phyloP scores from a whole-genome alignment of 2,888 invertebrate genomes.

The Hirtodrosophila alboralis region DNA sequence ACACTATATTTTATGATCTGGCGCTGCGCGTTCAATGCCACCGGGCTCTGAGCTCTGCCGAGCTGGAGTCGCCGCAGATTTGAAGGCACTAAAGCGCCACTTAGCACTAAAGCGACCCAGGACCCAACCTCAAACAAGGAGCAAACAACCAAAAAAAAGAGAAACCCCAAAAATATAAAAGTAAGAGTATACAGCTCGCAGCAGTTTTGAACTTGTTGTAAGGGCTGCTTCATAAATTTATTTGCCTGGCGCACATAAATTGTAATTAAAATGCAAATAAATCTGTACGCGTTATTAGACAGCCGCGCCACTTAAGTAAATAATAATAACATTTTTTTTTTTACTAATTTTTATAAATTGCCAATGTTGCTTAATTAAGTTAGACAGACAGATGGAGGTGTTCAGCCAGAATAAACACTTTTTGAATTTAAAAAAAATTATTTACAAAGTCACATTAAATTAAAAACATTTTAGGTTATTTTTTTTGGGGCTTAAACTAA shows the following conservation, averaged over 20 bases:
- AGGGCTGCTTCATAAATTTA: slow-evolving; percentile 46
- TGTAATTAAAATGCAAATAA: slow-evolving; percentile 77
- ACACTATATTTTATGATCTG: slow-evolving; percentile 65
- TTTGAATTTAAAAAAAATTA: no score
- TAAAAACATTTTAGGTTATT: no score
- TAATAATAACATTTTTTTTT: slow-evolving; percentile 29
- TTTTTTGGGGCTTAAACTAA: no score
- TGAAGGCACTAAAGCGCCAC: slow-evolving; percentile 76
- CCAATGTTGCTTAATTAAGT: not conserved
- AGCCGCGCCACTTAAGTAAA: slow-evolving; percentile 34
- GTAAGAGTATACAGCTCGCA: not conserved
- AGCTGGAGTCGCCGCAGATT: slow-evolving; percentile 67
- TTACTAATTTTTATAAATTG: slow-evolving; percentile 64
- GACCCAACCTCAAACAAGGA: slow-evolving; percentile 20
- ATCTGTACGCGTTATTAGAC: slow-evolving; percentile 59
- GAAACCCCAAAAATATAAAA: slow-evolving; percentile 3
- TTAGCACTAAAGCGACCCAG: slow-evolving; percentile 70
- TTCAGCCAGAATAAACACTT: slow-evolving; percentile 1
- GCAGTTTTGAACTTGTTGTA: not conserved
- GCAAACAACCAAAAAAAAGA: not conserved
- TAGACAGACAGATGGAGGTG: no score
- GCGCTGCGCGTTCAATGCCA: slow-evolving; percentile 37
- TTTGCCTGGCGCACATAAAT: slow-evolving; percentile 47
- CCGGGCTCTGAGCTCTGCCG: no score
- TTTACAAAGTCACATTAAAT: no score